Evolutionary conservation across 2,113 vertebrate species (phyloP).

Genomic region (Clinocottus analis): DNA sequence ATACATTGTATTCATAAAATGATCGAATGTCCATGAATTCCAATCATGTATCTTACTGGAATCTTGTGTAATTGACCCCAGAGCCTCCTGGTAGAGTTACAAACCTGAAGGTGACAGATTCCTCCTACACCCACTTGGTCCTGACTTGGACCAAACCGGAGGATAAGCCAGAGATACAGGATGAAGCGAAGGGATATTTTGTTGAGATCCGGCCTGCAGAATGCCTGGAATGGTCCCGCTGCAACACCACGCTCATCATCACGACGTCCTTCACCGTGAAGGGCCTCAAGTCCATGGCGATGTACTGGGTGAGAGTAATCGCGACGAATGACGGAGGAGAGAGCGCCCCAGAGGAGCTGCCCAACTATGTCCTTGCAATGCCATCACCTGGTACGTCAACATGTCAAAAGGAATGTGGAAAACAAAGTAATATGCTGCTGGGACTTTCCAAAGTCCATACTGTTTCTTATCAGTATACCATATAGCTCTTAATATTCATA

Average conservation of each 20-base stretch:
- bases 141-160: slow-evolving; percentile 88
- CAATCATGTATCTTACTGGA: neutral
- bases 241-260: slow-evolving; percentile 77
- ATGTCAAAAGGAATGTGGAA: neutral
- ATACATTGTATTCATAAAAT: too few relatives aligned
- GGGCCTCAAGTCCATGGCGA: slow-evolving; percentile 82
- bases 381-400: slow-evolving; percentile 78
- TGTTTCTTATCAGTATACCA: neutral
- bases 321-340: slow-evolving; percentile 84
- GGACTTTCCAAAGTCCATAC: neutral
- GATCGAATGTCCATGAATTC: neutral
- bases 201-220: slow-evolving; percentile 85
- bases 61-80: slow-evolving; percentile 44
- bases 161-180: slow-evolving; percentile 71
- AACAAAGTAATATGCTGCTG: neutral
- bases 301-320: slow-evolving; percentile 87
- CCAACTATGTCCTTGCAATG: slow-evolving; percentile 75
- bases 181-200: slow-evolving; percentile 87
- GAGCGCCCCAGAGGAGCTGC: slow-evolving; percentile 77
- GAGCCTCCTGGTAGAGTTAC: slow-evolving; percentile 86
- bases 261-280: slow-evolving; percentile 82
- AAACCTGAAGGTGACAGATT: slow-evolving; percentile 86
- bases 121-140: slow-evolving; percentile 82
- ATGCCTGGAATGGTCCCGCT: slow-evolving; percentile 85
- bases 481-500: neutral